These are phyloP conservation scores for Cephus cinctus DNA, from an alignment of 1,140 invertebrate species.

Conservation along the genomic window DNA sequence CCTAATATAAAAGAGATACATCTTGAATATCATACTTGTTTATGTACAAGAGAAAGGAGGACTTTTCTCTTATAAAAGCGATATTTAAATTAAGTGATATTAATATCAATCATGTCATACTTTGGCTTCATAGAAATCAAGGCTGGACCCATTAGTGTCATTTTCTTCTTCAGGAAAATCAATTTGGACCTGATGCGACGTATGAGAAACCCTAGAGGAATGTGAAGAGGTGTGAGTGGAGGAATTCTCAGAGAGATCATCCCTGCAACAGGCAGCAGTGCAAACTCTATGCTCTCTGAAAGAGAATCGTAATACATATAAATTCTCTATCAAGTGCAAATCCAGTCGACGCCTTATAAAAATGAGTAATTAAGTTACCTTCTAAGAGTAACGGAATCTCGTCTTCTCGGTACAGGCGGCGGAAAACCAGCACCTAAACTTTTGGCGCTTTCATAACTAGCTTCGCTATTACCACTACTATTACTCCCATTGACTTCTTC, in stretches of 20 bases:
- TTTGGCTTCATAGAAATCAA: constrained; percentile 46
- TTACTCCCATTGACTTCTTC: constrained; percentile 34
- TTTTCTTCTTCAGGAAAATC: constrained; percentile 40
- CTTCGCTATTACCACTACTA: constrained; percentile 57
- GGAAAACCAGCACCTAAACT: constrained; percentile 45
- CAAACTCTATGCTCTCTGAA: constrained; percentile 47
- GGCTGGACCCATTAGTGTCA: constrained; percentile 42
- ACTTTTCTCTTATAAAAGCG: no score
- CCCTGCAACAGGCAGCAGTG: constrained; percentile 49
- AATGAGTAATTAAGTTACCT: no score
- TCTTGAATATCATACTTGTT: constrained; percentile 1
- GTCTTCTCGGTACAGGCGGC: constrained; percentile 50
- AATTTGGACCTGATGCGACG: constrained; percentile 33
- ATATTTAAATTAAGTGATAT: no score
- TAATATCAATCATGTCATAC: constrained; percentile 20
- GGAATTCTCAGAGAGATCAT: constrained; percentile 48
- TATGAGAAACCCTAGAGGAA: constrained; percentile 37
- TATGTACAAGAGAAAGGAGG: no score
- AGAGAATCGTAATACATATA: no score
- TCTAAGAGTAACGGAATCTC: constrained; percentile 36
- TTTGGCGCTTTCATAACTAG: constrained; percentile 57
- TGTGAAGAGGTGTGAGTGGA: constrained; percentile 43
- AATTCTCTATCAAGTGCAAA: no score
- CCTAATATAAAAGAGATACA: constrained; percentile 26
- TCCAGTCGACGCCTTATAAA: no score